phyloP scores from a whole-genome alignment of 2,797 vertebrate species.

The Ispidina lecontei region DNA sequence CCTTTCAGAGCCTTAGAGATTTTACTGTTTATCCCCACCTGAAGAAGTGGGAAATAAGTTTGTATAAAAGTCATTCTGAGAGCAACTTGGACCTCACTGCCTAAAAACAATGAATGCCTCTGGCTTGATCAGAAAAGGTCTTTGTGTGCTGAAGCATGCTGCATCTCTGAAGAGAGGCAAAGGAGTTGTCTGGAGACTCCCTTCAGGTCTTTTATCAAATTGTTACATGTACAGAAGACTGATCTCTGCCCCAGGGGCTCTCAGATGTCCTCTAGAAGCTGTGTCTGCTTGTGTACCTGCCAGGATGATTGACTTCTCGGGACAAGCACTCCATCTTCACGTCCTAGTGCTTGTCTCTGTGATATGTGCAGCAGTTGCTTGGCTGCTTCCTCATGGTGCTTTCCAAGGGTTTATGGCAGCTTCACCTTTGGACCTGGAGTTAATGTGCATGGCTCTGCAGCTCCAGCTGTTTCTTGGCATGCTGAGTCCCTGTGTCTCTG shows the following conservation, averaged over 20 bases:
- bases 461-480: neutral
- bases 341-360: rapidly evolving
- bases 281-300: neutral
- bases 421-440: neutral
- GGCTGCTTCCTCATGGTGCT: neutral
- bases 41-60: neutral
- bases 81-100: neutral
- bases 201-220: neutral
- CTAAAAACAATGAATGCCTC: neutral
- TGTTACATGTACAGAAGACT: neutral
- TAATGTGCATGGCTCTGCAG: neutral
- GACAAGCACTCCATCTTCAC: neutral
- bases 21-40: neutral
- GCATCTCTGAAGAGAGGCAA: neutral
- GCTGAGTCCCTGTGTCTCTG: neutral
- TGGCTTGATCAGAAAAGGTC: neutral
- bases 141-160: neutral
- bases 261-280: neutral
- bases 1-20: neutral
- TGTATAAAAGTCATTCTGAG: neutral
- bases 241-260: neutral
- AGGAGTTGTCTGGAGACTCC: neutral
- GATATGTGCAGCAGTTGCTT: neutral
- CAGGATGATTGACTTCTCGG: neutral
- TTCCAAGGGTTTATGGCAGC: neutral